Conservation (phyloP, 1,140 invertebrate genomes). For the Cydia fagiglandana region DNA sequence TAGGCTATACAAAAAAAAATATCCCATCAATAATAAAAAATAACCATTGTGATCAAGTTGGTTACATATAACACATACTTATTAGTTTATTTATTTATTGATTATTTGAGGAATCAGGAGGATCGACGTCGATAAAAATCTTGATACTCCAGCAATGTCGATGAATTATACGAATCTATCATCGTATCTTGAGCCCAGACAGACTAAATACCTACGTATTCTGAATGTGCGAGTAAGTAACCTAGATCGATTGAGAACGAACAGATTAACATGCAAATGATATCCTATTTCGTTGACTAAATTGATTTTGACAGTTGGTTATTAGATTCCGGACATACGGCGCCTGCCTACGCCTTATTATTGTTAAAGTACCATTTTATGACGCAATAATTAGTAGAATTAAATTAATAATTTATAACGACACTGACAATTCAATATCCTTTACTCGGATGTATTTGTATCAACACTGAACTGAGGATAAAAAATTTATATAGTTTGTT, state of each 20-base stretch:
- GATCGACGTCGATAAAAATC: too few relatives aligned
- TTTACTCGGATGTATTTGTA: conserved; percentile 18
- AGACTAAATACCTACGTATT: background rate
- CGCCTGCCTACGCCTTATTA: conserved; percentile 8
- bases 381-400: conserved; percentile 24
- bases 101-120: too few relatives aligned
- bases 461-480: conserved; percentile 14
- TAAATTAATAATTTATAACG: conserved; percentile 3
- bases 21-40: too few relatives aligned
- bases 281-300: background rate
- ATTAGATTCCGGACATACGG: conserved; percentile 4
- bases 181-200: background rate
- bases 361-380: background rate
- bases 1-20: too few relatives aligned
- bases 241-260: background rate
- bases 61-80: too few relatives aligned
- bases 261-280: background rate
- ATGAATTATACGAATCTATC: too few relatives aligned
- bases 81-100: too few relatives aligned
- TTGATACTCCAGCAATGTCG: too few relatives aligned
- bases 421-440: conserved; percentile 16
- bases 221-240: background rate
- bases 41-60: too few relatives aligned
- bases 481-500: conserved; percentile 1
- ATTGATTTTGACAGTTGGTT: conserved; percentile 8